A percentile compares a stretch with the other conserved stretches of the same genome.
Evolutionary conservation across 2,888 invertebrate species (phyloP).

Genomic region (Plagodis dolabraria): DNA sequence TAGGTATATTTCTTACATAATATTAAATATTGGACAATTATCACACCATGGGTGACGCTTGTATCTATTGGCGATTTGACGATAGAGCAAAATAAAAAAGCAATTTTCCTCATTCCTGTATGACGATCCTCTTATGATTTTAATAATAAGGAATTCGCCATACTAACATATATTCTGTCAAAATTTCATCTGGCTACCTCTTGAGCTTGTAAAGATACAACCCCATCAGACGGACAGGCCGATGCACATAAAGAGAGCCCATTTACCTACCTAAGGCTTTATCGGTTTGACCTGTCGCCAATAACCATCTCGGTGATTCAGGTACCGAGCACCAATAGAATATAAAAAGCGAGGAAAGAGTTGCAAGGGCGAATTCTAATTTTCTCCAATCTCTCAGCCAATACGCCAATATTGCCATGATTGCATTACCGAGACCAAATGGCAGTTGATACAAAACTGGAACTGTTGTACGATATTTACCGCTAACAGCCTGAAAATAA

Average conservation of each 20-base stretch:
- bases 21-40: too few relatives aligned
- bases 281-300: conserved; percentile 80
- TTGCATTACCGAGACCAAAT: conserved; percentile 85
- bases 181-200: too few relatives aligned
- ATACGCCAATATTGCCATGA: conserved; percentile 85
- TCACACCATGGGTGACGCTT: too few relatives aligned
- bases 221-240: too few relatives aligned
- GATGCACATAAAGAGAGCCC: background rate
- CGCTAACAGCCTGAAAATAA: conserved; percentile 78
- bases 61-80: too few relatives aligned
- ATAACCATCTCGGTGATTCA: conserved; percentile 87
- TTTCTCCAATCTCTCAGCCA: conserved; percentile 86
- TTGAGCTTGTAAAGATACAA: too few relatives aligned
- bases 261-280: conserved; percentile 70
- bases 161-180: too few relatives aligned
- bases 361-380: conserved; percentile 82
- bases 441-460: conserved; percentile 87
- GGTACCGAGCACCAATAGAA: conserved; percentile 79
- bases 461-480: conserved; percentile 85
- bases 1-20: too few relatives aligned
- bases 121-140: too few relatives aligned
- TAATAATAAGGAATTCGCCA: too few relatives aligned
- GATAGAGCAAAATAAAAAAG: too few relatives aligned
- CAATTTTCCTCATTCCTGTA: too few relatives aligned
- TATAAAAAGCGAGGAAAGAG: conserved; percentile 78